phyloP scores from a whole-genome alignment of 2,113 vertebrate genomes.

The Rhinogobius similis region DNA sequence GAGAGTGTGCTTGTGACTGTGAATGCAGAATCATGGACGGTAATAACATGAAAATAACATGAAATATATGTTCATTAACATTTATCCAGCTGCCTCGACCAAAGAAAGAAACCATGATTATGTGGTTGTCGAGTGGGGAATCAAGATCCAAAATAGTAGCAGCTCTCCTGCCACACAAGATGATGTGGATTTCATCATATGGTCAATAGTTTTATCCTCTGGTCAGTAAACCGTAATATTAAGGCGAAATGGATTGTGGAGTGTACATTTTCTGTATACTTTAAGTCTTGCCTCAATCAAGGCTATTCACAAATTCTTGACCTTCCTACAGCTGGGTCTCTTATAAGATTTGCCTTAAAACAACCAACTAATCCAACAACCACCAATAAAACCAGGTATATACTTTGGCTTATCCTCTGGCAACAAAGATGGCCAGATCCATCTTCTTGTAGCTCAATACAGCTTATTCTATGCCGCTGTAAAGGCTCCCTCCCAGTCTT shows the following conservation, averaged over 20 bases:
- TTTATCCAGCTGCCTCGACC: background rate
- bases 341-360: background rate
- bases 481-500: constrained; percentile 51
- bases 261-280: background rate
- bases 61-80: background rate
- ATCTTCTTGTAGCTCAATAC: constrained; percentile 62
- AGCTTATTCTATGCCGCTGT: constrained; percentile 60
- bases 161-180: background rate
- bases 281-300: background rate
- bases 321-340: background rate
- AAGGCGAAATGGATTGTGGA: background rate
- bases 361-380: constrained; percentile 14
- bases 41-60: background rate
- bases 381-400: constrained; percentile 30
- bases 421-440: constrained; percentile 69
- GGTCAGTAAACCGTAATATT: background rate
- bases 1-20: background rate
- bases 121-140: background rate
- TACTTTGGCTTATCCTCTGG: constrained; percentile 55
- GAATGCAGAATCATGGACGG: background rate
- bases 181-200: background rate
- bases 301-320: background rate
- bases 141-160: background rate
- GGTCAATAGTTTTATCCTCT: background rate
- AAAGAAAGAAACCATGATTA: background rate